Evolutionary conservation across 2,797 vertebrate genomes (phyloP).

Genomic region (Peromyscus eremicus): DNA sequence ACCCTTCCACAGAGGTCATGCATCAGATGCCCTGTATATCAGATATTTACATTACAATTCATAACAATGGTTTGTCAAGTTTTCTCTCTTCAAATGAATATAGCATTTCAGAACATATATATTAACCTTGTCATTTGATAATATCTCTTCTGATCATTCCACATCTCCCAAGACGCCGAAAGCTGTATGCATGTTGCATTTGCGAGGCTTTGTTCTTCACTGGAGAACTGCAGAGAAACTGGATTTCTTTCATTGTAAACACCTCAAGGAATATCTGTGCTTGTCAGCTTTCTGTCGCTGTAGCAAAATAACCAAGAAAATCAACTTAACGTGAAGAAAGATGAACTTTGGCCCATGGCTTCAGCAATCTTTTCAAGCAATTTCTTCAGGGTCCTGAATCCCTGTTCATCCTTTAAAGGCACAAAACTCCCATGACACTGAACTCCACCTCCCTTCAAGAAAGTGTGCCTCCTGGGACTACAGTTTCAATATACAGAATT

Average conservation of each 20-base stretch:
- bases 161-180: not conserved
- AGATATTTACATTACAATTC: not conserved
- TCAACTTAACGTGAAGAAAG: not conserved
- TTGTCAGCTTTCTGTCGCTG: not conserved
- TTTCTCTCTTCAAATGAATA: not conserved
- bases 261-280: not conserved
- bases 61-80: not conserved
- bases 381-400: not conserved
- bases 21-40: not conserved
- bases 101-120: not conserved
- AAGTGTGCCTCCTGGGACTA: fast-evolving
- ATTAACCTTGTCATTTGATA: not conserved
- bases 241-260: not conserved
- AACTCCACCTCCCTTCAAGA: too few relatives aligned
- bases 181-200: too few relatives aligned
- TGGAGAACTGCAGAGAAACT: not conserved
- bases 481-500: not conserved
- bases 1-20: not conserved
- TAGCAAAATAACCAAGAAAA: not conserved
- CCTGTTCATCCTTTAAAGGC: not conserved
- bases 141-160: not conserved
- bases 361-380: not conserved
- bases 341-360: not conserved
- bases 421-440: too few relatives aligned
- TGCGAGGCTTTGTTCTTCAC: not conserved